Base-by-base conservation (phyloP, 2,888 invertebrate genomes). In the Coecobrya sp. region DNA sequence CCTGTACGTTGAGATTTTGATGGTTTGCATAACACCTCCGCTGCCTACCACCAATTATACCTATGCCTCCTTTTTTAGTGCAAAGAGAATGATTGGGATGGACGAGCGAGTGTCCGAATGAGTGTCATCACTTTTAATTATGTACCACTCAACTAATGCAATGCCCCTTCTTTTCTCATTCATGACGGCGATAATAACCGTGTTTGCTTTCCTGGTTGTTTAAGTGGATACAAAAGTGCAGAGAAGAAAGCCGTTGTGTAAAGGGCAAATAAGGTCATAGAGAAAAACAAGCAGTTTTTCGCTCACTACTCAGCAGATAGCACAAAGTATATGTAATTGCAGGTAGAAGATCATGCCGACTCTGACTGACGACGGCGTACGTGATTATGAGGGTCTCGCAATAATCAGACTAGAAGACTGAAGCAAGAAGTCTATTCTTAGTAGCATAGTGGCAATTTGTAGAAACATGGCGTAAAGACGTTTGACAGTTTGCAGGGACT, bases 71-170 rank as follows among this genome's bases (percentile, higher is more conserved):
- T 55, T 16, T 55, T n/a, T 55, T n/a, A 4, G 55, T 16, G 55
- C 16, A 22, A 5, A 25, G 62, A 62, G 22, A 76, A 76, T 5
- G 25, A 45, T 22, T 25, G 76, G 11, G 13, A 76, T 22, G 49
- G n/a, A 49, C 19, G 49, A 45, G 49, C 1, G 27, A 25, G 25
- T 13, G 45, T 49, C 3, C 1, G 49, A 76, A 76, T 76, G 76
- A 76, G 22, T 49, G 25, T 25, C 76, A 76, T 76, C 45, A 49
- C 49, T 76, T 76, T 76, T 76, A 76, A 76, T 76, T 76, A 49
- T 76, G 25, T 49, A 76, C n/a, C 42, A 19, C 42, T 73, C 42
- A 19, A 73, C 73, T 68, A 73, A 73, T 73, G 73, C 42, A 42
- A n/a, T 22, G 13, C 22, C 2, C 19, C 19, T 19, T 42, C 42